Percentiles rank a stretch among this genome's conserved stretches.
Evolutionary conservation across 2,113 vertebrate species (phyloP).

Genomic region (Spea bombifrons): DNA sequence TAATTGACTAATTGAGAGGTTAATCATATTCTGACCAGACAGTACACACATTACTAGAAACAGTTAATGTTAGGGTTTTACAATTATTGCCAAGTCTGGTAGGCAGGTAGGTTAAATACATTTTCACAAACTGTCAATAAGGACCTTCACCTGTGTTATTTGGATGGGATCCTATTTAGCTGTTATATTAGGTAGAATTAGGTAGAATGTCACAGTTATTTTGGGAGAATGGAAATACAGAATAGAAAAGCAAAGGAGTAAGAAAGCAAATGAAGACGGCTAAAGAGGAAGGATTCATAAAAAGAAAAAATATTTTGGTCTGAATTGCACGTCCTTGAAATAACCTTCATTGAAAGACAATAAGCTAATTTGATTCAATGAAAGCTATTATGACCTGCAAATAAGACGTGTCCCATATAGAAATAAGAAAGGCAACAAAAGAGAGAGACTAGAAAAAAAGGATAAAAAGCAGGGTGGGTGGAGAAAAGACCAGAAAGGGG

Average conservation of each 20-base stretch:
- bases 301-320: not conserved
- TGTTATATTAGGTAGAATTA: not conserved
- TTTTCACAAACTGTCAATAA: not conserved
- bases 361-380: not conserved
- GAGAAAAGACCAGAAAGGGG: not conserved
- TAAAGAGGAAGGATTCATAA: not conserved
- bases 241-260: not conserved
- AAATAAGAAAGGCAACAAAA: not conserved
- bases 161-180: not conserved
- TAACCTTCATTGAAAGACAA: not conserved
- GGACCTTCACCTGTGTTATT: not conserved
- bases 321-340: conserved; percentile 7
- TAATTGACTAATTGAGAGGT: not conserved
- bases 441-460: not conserved
- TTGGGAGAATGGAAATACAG: too few species aligned
- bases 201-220: not conserved
- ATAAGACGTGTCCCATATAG: not conserved
- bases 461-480: not conserved
- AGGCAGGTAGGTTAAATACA: not conserved
- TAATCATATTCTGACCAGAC: not conserved
- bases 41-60: not conserved
- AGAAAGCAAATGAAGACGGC: not conserved
- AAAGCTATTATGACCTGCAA: not conserved
- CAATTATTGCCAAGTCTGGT: not conserved
- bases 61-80: not conserved